Evolutionary conservation across 2,888 invertebrate genomes (phyloP).

Genomic region (Orthosia incerta): DNA sequence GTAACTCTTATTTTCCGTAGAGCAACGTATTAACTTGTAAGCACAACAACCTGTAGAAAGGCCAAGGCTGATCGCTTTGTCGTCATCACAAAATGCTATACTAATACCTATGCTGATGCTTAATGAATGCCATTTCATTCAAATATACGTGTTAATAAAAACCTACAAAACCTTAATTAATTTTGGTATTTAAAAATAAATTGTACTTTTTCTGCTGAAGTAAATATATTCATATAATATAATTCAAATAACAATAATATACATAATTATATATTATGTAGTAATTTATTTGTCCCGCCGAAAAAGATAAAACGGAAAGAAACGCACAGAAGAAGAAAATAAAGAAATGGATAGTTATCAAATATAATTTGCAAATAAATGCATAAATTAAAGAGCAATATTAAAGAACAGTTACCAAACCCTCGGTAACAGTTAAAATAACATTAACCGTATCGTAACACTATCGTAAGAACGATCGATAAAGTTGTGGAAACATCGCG

Average conservation of each 20-base stretch:
- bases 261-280: too few relatives aligned
- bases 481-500: constrained; percentile 26
- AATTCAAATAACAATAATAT: too few relatives aligned
- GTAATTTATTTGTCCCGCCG: too few relatives aligned
- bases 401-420: background rate
- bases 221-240: too few relatives aligned
- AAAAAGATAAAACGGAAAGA: too few relatives aligned
- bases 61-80: constrained; percentile 18
- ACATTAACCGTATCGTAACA: constrained; percentile 27
- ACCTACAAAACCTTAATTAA: too few relatives aligned
- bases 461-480: constrained; percentile 13
- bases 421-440: background rate
- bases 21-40: constrained; percentile 13
- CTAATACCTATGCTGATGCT: too few relatives aligned
- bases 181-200: too few relatives aligned
- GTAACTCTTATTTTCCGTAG: background rate
- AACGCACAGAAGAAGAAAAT: too few relatives aligned
- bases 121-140: background rate
- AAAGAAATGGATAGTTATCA: background rate
- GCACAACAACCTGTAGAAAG: constrained; percentile 14
- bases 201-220: too few relatives aligned
- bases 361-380: background rate
- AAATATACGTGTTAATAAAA: background rate
- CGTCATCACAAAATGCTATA: background rate
- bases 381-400: background rate